Evolutionary conservation across 2,888 invertebrate genomes (phyloP).

Genomic region (Kryphioiulus occultus): DNA sequence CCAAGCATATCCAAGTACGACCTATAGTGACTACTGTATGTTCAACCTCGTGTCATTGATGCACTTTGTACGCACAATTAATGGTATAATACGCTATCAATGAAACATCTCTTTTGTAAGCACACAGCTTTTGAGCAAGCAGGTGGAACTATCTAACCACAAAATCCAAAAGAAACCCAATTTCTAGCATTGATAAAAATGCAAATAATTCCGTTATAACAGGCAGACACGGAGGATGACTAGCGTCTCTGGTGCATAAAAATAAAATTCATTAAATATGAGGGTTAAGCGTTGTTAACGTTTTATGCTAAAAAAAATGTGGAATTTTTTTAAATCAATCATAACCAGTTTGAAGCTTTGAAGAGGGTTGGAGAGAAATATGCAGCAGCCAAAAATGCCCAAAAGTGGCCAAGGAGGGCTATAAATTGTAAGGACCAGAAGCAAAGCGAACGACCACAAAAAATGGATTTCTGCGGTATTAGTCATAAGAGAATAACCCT

Average conservation of each 20-base stretch:
- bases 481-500: not conserved
- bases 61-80: not conserved
- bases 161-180: not conserved
- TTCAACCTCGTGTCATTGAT: not conserved
- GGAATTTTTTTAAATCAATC: not conserved
- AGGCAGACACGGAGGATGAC: not conserved
- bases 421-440: not conserved
- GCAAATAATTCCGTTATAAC: not conserved
- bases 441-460: not conserved
- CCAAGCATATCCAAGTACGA: not conserved
- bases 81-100: not conserved
- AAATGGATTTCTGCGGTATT: not conserved
- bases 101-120: not conserved
- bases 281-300: not conserved
- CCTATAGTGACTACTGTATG: not conserved
- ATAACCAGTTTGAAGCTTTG: not conserved
- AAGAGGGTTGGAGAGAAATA: not conserved
- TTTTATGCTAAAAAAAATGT: not conserved
- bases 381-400: not conserved
- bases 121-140: not conserved
- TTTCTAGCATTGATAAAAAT: not conserved
- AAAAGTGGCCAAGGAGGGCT: not conserved
- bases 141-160: not conserved
- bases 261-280: conserved; percentile 20
- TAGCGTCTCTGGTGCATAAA: not conserved